Evolutionary conservation across 2,888 invertebrate species (phyloP).

Genomic region (Operophtera brumata): DNA sequence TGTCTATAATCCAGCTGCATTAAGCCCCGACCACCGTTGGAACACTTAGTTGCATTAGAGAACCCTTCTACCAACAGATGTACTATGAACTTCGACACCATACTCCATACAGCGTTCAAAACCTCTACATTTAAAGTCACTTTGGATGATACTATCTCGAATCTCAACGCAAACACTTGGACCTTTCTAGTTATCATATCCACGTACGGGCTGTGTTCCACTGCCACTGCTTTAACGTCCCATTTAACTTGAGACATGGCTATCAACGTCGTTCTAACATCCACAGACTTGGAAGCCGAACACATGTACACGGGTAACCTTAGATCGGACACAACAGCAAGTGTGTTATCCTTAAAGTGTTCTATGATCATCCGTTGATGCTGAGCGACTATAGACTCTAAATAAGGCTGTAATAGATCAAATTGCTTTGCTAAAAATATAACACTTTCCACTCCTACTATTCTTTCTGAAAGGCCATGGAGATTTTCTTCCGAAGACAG

Average conservation of each 20-base stretch:
- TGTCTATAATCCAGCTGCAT: constrained; percentile 99
- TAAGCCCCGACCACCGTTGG: constrained; percentile 96
- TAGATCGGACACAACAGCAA: constrained; percentile 86
- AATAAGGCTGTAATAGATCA: constrained; percentile 89
- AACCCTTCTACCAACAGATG: constrained; percentile 96
- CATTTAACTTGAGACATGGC: constrained; percentile 97
- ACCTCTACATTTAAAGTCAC: constrained; percentile 87
- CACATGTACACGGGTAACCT: constrained; percentile 93
- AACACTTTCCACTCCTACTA: constrained; percentile 96
- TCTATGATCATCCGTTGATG: constrained; percentile 85
- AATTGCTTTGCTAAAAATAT: constrained; percentile 94
- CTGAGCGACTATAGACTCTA: constrained; percentile 90
- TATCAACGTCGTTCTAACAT: constrained; percentile 86
- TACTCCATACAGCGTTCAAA: constrained; percentile 90
- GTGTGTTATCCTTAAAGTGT: constrained; percentile 87
- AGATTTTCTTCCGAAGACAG: constrained; percentile 83
- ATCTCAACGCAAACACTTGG: constrained; percentile 88
- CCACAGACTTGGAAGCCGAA: constrained; percentile 89
- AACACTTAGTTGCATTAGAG: constrained; percentile 94
- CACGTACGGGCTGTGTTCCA: constrained; percentile 95
- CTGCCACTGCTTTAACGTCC: constrained; percentile 97
- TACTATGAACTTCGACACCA: constrained; percentile 91
- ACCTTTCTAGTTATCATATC: constrained; percentile 88
- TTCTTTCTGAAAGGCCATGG: constrained; percentile 91
- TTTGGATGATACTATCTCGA: constrained; percentile 86